Percentiles rank a stretch among this genome's conserved stretches.
phyloP scores from a whole-genome alignment of 2,797 vertebrate genomes.

The Salarias fasciatus region DNA sequence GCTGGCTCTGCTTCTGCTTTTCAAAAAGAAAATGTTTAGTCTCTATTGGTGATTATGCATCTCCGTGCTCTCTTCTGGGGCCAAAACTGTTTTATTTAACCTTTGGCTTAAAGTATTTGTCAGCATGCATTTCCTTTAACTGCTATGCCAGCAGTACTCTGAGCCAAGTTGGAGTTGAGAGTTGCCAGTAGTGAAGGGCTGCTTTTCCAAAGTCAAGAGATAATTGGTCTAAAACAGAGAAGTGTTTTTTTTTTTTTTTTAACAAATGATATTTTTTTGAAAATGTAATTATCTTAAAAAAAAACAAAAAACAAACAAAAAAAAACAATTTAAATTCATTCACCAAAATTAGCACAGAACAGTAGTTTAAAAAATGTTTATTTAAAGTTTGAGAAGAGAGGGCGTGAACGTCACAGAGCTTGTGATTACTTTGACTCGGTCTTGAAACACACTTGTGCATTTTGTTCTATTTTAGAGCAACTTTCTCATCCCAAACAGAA shows the following conservation, averaged over 20 bases:
- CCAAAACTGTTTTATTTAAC: constrained; percentile 55
- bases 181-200: constrained; percentile 30
- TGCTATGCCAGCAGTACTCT: constrained; percentile 44
- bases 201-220: constrained; percentile 17
- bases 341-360: constrained; percentile 1
- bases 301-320: too few species aligned
- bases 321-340: constrained; percentile 16
- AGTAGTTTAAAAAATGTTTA: constrained; percentile 11
- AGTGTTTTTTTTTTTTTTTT: constrained; percentile 16
- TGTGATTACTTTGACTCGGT: constrained; percentile 17
- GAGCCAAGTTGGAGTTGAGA: constrained; percentile 30
- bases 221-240: constrained; percentile 24
- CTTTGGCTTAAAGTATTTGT: constrained; percentile 51
- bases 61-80: constrained; percentile 21
- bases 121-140: constrained; percentile 34
- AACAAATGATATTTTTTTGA: constrained; percentile 11
- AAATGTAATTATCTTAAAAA: constrained; percentile 2
- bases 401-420: constrained; percentile 14
- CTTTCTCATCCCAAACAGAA: too few species aligned
- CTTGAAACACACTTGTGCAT: constrained; percentile 3
- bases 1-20: constrained; percentile 16
- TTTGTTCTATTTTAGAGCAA: constrained; percentile 21
- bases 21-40: constrained; percentile 35
- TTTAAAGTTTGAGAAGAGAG: constrained; percentile 8
- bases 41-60: constrained; percentile 32